phyloP scores from a whole-genome alignment of 2,888 invertebrate genomes.

The Pheosia gnoma region DNA sequence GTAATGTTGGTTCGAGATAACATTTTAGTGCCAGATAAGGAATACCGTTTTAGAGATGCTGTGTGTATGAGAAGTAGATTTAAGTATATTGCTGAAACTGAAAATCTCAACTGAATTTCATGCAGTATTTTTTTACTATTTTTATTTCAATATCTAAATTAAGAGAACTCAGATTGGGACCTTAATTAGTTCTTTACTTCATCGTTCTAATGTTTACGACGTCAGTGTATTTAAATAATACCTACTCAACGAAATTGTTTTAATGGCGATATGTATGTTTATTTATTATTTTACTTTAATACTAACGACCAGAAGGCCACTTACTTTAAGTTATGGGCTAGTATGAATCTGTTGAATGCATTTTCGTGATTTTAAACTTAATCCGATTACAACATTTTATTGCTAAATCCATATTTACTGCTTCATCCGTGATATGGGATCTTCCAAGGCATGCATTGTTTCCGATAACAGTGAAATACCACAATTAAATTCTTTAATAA shows the following conservation, averaged over 20 bases:
- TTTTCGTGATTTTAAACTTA: background rate
- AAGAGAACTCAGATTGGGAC: no score
- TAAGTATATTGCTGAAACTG: background rate
- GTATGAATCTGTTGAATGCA: background rate
- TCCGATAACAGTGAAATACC: constrained; percentile 27
- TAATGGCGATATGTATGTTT: no score
- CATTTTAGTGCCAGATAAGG: constrained; percentile 35
- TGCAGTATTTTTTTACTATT: background rate
- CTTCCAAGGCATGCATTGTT: background rate
- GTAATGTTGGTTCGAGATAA: constrained; percentile 52
- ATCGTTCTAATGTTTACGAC: no score
- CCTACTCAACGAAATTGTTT: no score
- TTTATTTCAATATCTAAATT: no score
- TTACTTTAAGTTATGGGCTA: background rate
- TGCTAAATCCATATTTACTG: background rate
- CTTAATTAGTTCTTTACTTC: no score
- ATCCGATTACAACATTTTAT: background rate
- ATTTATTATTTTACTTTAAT: no score
- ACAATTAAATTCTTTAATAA: constrained; percentile 27
- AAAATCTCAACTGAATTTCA: background rate
- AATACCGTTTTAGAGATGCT: constrained; percentile 57
- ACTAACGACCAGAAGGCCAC: no score
- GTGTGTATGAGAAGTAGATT: constrained; percentile 21
- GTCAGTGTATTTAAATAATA: no score
- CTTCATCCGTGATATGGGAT: background rate